Evolutionary conservation across 2,113 vertebrate genomes (phyloP), one percentile per base, ranked within the genome.

Genomic region (Channa argus): DNA sequence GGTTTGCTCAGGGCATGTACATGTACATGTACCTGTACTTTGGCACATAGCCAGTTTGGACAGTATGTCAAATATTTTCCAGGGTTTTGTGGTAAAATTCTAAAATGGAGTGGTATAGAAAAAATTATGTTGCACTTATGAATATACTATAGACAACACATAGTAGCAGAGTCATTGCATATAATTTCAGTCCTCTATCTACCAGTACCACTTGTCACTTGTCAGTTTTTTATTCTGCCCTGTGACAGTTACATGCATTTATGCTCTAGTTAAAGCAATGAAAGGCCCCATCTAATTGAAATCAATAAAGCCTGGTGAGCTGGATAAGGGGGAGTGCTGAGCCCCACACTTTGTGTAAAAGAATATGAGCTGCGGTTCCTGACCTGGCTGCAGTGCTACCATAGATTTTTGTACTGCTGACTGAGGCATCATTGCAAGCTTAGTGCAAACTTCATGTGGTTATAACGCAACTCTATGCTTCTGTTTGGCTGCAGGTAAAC

Each of bases 231-330:
- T 86, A 68, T 82, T 81, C 76, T 75, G 13, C 74, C 60, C 51
- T 50, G 65, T 87, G 87, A 83, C 84, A 83, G 62, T 71, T 74
- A 82, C 68, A 91, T 76, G 83, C 55, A 43, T 90, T 90, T 85
- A 89, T 88, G 83, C 68, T 80, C 88, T 80, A 79, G 80, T 92
- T 90, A 87, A 90, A 88, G 87, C 80, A 71, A 86, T 85, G 79
- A 92, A 91, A 86, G 85, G 86, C 70, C 59, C 69, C 63, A 63
- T 88, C 64, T 87, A 80, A 87, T 79, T 89, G 80, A 84, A 92
- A 93, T 94, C 88, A 79, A 91, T 94, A 86, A 77, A 74, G 62
- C 49, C 63, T 74, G 74, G 71, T 75, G 79, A 66, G 70, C 71
- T 71, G 71, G 70, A 63, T 76, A 33, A 59, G 39, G 46, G 12